Evolutionary conservation across 2,888 invertebrate species (phyloP), one percentile per base, ranked within the genome.

Genomic region (Drosophila vallismaia): DNA sequence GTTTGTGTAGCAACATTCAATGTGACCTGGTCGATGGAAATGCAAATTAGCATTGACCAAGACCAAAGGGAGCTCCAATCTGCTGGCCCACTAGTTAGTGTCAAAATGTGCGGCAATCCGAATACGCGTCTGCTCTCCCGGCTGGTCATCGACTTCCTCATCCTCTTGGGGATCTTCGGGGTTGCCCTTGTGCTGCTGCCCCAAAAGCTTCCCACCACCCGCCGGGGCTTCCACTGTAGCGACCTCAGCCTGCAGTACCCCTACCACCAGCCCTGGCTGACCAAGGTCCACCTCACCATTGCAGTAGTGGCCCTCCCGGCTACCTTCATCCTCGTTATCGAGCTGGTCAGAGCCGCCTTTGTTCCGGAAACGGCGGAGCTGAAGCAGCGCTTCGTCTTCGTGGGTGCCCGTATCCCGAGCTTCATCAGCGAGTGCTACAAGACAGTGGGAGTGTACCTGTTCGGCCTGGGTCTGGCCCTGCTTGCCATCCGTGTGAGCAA

Each of bases 231-330:
- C 93, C 98, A 96, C 93, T 99, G 99, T 92, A 95, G 97, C 91
- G 99, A 99, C 92, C 96, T 96, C 89, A 95, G 96, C 49, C 94
- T 99, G 38, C 94, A 94, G 76, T 97, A 98, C 91, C 98, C 98
- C 2, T 97, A 88, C 26, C 80, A 55, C 19, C 72, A 79, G 36
- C 78, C 89, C 8, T 64, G 79, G 64, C 54, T 89, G 6, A 86
- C 76, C 44, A 86, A 88, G 58, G 72, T 81, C 5, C 90, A 89
- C 36, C 60, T 89, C n/a, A 89, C 89, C 2, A 67, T 89, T 3
- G 50, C 75, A 3, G 88, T 85, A 9, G 75, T 89, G 9, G 88
- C 76, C 1, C 33, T 90, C 52, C 89, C 89, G 0, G 83, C 89
- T 0, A 79, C 79, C 4, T 68, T 85, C 1, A 62, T 89, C 0